phyloP scores from a whole-genome alignment of 2,113 vertebrate species.

The Pedetes capensis region DNA sequence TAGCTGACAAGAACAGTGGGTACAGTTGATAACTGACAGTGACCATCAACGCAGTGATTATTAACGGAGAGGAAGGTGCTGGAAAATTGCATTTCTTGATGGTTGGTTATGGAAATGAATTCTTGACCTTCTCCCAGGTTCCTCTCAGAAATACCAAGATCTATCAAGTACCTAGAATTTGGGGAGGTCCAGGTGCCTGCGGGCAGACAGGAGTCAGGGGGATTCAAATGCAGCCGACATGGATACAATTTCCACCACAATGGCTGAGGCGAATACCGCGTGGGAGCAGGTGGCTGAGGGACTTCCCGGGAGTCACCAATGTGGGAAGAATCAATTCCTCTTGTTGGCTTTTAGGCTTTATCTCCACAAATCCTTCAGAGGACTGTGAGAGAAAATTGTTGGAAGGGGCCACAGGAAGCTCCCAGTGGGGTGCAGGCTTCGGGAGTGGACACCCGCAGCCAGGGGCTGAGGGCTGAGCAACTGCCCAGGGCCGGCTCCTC shows the following conservation, averaged over 20 bases:
- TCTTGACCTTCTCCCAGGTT: not conserved
- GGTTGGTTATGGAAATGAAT: not conserved
- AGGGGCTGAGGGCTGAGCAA: accelerated
- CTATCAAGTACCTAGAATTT: not conserved
- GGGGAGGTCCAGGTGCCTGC: not conserved
- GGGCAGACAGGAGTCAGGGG: no score
- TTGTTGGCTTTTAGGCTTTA: not conserved
- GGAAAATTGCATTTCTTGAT: not conserved
- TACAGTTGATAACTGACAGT: no score
- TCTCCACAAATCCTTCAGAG: not conserved
- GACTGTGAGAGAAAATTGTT: not conserved
- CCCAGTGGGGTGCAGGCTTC: not conserved
- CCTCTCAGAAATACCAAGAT: not conserved
- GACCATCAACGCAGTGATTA: no score
- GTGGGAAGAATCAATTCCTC: not conserved
- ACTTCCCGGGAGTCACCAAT: not conserved
- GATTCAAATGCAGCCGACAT: accelerated
- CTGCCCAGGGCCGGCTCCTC: not conserved
- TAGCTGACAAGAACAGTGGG: not conserved
- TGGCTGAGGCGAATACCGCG: not conserved
- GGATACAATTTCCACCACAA: not conserved
- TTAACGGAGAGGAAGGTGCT: not conserved
- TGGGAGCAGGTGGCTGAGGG: accelerated
- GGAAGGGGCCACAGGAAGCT: not conserved
- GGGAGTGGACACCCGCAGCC: no score